Conservation (phyloP, 2,888 invertebrate species). For the Helicoverpa assulta region DNA sequence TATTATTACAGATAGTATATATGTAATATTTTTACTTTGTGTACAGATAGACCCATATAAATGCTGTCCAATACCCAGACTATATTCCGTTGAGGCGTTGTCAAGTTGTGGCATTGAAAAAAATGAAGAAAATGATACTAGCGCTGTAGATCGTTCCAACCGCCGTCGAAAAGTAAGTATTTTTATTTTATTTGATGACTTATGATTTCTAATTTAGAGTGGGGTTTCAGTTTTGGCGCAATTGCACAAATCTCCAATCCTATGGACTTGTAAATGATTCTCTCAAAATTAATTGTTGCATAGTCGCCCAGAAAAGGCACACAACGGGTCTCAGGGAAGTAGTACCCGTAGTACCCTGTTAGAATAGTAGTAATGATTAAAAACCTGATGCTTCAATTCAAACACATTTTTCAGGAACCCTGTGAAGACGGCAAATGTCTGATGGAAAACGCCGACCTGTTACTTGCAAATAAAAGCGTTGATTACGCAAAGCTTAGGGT, state of each 20-base stretch:
- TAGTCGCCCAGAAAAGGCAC: no score
- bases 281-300: no score
- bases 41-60: conserved; percentile 29
- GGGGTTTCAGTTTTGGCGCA: no score
- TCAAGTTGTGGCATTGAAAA: conserved; percentile 26
- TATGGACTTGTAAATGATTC: neutral
- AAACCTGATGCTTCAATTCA: no score
- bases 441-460: conserved; percentile 70
- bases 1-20: no score
- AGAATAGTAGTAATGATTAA: no score
- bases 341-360: neutral
- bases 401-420: conserved; percentile 5
- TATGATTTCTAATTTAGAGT: no score
- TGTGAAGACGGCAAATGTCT: conserved; percentile 67
- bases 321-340: neutral
- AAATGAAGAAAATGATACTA: neutral
- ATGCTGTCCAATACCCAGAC: conserved; percentile 47
- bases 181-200: neutral
- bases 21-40: neutral
- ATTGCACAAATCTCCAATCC: no score
- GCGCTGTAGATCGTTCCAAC: neutral
- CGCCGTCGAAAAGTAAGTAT: conserved; percentile 18
- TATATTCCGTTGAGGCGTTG: conserved; percentile 28
- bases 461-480: conserved; percentile 68
- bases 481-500: conserved; percentile 67